phyloP scores from a whole-genome alignment of 2,797 vertebrate genomes.

The Sebastes kiyomatsui region DNA sequence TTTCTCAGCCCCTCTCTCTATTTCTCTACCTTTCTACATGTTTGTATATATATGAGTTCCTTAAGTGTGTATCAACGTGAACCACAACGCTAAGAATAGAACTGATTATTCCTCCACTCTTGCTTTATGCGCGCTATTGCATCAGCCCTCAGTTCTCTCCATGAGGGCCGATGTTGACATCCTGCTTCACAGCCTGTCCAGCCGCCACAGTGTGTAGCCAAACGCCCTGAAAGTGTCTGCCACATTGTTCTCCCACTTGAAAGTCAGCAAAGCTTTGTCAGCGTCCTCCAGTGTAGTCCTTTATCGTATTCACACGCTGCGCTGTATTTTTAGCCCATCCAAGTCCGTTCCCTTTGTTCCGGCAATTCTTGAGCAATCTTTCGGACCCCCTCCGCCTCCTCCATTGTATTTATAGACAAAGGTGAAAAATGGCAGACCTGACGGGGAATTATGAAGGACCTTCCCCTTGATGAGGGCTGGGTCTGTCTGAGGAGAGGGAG shows the following conservation, averaged over 20 bases:
- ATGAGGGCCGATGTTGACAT: slow-evolving; percentile 75
- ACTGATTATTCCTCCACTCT: slow-evolving; percentile 12
- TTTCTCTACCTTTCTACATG: slow-evolving; percentile 4
- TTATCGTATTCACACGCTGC: slow-evolving; percentile 83
- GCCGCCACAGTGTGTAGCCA: slow-evolving; percentile 77
- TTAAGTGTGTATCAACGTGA: background rate
- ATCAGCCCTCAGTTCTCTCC: slow-evolving; percentile 56
- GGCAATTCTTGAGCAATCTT: slow-evolving; percentile 83
- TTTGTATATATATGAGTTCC: background rate
- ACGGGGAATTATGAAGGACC: slow-evolving; percentile 67
- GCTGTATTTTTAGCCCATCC: slow-evolving; percentile 81
- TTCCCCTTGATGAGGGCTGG: slow-evolving; percentile 59
- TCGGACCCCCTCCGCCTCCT: slow-evolving; percentile 60
- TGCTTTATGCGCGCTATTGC: slow-evolving; percentile 26
- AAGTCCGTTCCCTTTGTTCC: slow-evolving; percentile 76
- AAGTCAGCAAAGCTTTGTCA: slow-evolving; percentile 82
- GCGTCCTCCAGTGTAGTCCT: slow-evolving; percentile 75
- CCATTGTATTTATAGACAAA: slow-evolving; percentile 85
- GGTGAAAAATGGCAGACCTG: slow-evolving; percentile 78
- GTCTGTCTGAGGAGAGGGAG: slow-evolving; percentile 24
- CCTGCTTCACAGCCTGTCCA: slow-evolving; percentile 81
- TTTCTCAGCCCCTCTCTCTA: background rate
- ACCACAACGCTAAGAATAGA: background rate
- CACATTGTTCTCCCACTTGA: slow-evolving; percentile 83
- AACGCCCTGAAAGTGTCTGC: slow-evolving; percentile 81